A percentile compares a stretch with the other conserved stretches of the same genome.
Conservation (phyloP, 30 jellyfish, hydroid and myxozoan species). For the Turritopsis rubra region DNA sequence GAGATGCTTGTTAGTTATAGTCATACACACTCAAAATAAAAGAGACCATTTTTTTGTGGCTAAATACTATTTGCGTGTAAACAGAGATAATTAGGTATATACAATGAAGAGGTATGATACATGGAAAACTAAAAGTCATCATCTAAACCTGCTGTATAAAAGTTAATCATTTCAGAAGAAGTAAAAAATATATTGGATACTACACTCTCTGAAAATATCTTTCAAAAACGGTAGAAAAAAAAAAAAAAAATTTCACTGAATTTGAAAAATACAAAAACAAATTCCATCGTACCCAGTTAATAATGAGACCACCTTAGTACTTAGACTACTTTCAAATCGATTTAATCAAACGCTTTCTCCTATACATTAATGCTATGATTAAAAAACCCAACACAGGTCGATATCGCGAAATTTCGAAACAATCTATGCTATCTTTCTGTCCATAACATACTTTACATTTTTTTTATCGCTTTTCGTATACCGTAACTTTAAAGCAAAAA, state of each 20-base stretch:
- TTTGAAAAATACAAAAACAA: neutral
- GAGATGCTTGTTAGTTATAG: neutral
- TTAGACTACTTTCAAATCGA: no score
- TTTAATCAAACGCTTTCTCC: no score
- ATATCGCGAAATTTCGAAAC: neutral
- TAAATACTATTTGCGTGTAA: neutral
- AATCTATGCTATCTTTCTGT: no score
- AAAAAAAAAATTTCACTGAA: neutral
- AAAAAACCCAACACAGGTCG: neutral
- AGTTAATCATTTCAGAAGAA: neutral
- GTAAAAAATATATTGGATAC: neutral
- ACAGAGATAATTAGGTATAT: neutral
- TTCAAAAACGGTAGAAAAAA: neutral
- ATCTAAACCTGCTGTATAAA: neutral
- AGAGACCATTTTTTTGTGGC: neutral
- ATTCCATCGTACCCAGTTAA: neutral
- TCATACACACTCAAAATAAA: neutral
- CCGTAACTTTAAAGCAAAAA: neutral
- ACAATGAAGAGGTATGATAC: neutral
- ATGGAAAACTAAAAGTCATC: no score
- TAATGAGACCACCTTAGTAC: no score
- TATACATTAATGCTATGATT: no score
- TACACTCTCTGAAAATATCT: neutral
- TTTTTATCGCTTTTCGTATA: neutral
- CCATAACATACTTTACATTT: neutral